Conservation (phyloP, 2,113 vertebrate species). For the Ceyx melanurus region DNA sequence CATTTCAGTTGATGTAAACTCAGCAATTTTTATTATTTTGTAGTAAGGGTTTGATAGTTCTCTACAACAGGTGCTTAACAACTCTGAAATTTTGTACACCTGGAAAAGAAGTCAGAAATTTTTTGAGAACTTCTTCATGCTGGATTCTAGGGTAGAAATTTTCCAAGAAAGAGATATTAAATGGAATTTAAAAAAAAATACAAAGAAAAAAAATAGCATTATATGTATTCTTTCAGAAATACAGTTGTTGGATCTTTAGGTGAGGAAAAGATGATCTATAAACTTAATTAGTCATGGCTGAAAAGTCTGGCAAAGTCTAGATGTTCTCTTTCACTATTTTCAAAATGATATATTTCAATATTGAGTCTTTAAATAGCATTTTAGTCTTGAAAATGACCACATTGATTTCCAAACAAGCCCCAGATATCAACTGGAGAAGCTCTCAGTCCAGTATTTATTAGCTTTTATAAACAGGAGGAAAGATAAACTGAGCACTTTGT, state of each 20-base stretch:
- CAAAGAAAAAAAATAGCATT: background rate
- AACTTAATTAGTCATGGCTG: background rate
- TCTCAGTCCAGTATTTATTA: background rate
- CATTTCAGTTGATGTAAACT: background rate
- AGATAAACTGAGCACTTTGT: background rate
- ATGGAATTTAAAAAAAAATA: background rate
- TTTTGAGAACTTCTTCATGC: background rate
- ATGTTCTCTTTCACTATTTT: constrained; percentile 6
- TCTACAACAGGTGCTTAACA: background rate
- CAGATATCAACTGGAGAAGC: background rate
- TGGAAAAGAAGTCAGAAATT: background rate
- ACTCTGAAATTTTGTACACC: background rate
- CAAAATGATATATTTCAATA: background rate
- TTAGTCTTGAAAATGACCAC: background rate
- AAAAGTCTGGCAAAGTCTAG: background rate
- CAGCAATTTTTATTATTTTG: background rate
- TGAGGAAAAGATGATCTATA: background rate
- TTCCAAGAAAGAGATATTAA: background rate
- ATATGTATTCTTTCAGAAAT: background rate
- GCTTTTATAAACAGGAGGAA: background rate
- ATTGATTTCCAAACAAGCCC: background rate
- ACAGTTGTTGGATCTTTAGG: background rate
- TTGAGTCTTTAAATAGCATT: background rate
- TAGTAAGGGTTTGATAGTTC: background rate
- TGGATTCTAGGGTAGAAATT: background rate